A percentile compares a stretch with the other conserved stretches of the same genome.
phyloP scores from a whole-genome alignment of 2,888 invertebrate genomes.

The Synanthedon andrenaeformis region DNA sequence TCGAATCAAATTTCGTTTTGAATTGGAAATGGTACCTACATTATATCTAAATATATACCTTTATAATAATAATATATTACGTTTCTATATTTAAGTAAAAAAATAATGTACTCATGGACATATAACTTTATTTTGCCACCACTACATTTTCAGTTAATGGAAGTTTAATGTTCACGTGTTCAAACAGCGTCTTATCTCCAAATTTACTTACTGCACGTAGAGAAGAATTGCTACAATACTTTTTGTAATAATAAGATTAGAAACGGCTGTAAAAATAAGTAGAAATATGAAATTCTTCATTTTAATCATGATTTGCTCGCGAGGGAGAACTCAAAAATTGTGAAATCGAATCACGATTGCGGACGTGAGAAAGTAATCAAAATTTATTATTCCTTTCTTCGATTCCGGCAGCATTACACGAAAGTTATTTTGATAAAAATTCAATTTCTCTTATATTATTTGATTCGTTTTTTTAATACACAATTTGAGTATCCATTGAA shows the following conservation, averaged over 20 bases:
- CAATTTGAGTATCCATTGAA: not conserved
- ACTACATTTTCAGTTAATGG: too few relatives aligned
- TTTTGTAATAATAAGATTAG: not conserved
- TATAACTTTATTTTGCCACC: too few relatives aligned
- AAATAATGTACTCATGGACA: too few relatives aligned
- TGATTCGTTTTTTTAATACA: slow-evolving; percentile 9
- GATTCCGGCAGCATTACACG: slow-evolving; percentile 41
- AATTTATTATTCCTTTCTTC: slow-evolving; percentile 62
- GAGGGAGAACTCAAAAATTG: slow-evolving; percentile 45
- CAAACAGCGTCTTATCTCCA: too few relatives aligned
- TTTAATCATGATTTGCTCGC: slow-evolving; percentile 51
- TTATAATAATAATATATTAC: too few relatives aligned
- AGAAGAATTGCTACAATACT: not conserved
- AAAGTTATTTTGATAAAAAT: slow-evolving; percentile 40
- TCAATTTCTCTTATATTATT: slow-evolving; percentile 22
- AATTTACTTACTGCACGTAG: too few relatives aligned
- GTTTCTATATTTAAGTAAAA: too few relatives aligned
- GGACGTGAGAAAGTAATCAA: slow-evolving; percentile 66
- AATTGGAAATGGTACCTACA: too few relatives aligned
- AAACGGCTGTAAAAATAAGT: slow-evolving; percentile 12
- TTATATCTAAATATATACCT: too few relatives aligned
- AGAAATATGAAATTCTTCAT: slow-evolving; percentile 39
- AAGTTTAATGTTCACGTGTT: too few relatives aligned
- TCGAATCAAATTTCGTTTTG: too few relatives aligned
- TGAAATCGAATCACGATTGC: slow-evolving; percentile 59